Conservation (phyloP, 2,888 invertebrate species). For the Nemapogon koenigi region DNA sequence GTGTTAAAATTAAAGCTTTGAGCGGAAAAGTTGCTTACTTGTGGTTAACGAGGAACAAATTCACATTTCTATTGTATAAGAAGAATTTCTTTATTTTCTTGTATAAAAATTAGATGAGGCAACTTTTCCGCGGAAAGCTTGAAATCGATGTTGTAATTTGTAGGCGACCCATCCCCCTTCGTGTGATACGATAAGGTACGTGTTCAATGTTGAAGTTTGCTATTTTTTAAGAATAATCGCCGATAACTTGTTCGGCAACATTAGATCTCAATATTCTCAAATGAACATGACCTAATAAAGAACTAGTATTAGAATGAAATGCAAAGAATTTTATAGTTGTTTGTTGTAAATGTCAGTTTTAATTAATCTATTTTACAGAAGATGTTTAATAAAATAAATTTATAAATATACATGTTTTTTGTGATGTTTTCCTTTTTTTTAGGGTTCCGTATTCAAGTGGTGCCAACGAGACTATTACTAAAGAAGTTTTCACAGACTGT, state of each 20-base stretch:
- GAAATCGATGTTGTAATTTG: conserved; percentile 5
- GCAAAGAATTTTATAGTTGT: conserved; percentile 63
- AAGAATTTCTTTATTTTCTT: too few species aligned
- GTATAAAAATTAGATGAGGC: too few species aligned
- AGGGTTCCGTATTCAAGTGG: too few species aligned
- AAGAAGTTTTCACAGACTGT: too few species aligned
- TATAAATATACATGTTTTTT: conserved; percentile 39
- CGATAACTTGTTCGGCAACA: not conserved
- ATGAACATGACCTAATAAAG: conserved; percentile 48
- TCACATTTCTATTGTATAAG: too few species aligned
- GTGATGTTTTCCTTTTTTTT: conserved; percentile 21
- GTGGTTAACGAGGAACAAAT: too few species aligned
- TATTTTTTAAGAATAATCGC: conserved; percentile 11
- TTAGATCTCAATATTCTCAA: conserved; percentile 28
- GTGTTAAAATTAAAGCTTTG: too few species aligned
- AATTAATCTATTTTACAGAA: conserved; percentile 63
- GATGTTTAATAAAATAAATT: conserved; percentile 64
- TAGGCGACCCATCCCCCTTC: conserved; percentile 25
- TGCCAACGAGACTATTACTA: too few species aligned
- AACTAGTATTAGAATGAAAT: conserved; percentile 48
- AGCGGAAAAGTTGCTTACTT: too few species aligned
- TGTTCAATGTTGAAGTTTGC: conserved; percentile 40
- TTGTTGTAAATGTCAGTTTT: conserved; percentile 64
- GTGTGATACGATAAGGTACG: conserved; percentile 46
- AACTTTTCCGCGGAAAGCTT: too few species aligned